phyloP scores from a whole-genome alignment of 2,888 invertebrate genomes.

The Automeris io region DNA sequence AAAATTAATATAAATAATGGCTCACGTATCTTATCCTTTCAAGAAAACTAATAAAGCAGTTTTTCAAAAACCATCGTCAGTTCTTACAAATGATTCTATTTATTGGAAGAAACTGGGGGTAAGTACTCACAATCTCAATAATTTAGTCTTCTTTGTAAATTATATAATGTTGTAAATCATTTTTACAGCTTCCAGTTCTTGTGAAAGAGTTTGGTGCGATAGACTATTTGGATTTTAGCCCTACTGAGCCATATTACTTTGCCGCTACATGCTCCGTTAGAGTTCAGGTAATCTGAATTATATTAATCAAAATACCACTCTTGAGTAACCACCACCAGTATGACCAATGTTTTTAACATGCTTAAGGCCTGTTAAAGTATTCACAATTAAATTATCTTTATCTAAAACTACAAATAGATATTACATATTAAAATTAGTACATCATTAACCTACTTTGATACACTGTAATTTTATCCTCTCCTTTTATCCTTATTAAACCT shows the following conservation, averaged over 20 bases:
- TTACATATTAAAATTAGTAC: too few species aligned
- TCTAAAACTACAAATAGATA: too few species aligned
- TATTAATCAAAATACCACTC: too few species aligned
- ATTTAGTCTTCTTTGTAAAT: background rate
- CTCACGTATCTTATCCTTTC: slow-evolving; percentile 71
- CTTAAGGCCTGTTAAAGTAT: too few species aligned
- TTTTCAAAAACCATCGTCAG: slow-evolving; percentile 80
- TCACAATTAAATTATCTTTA: too few species aligned
- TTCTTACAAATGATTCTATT: slow-evolving; percentile 84
- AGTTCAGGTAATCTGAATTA: slow-evolving; percentile 80
- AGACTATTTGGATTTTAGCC: slow-evolving; percentile 93
- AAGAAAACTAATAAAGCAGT: slow-evolving; percentile 84
- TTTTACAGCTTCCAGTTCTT: slow-evolving; percentile 84
- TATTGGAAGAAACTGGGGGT: slow-evolving; percentile 95
- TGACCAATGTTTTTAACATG: too few species aligned
- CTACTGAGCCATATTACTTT: slow-evolving; percentile 91
- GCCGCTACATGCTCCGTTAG: slow-evolving; percentile 95
- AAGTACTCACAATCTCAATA: slow-evolving; percentile 34
- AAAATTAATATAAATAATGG: slow-evolving; percentile 50
- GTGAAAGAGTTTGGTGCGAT: slow-evolving; percentile 96
- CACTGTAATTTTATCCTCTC: too few species aligned
- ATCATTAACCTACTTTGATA: too few species aligned
- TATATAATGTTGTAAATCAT: background rate
- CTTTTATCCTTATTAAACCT: too few species aligned
- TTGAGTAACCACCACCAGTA: too few species aligned